Evolutionary conservation across 2,797 vertebrate species (phyloP), one percentile per base, ranked within the genome.

Genomic region (Arctocebus calabarensis): DNA sequence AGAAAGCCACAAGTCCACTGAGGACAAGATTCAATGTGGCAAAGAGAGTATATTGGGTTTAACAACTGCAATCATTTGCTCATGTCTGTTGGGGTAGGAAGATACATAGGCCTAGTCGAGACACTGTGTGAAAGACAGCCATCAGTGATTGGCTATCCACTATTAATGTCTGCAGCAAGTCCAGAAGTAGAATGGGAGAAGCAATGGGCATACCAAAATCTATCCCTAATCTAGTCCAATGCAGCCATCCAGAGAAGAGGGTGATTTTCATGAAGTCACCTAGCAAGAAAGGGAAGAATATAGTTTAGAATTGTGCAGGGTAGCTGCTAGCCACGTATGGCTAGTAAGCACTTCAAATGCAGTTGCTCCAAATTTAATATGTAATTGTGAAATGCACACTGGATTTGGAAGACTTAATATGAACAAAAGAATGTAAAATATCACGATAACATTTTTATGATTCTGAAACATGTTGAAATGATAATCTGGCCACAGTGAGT

Each of bases 161-260:
- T 84, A 52, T 13, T 78, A 52, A 88, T 94, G 88, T 92, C 90
- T 93, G 87, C 68, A 22, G 52, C 57, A 6, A 12, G 7, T 6
- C 5, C 32, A 23, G 61, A 61, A 23, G 14, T 2, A 14, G 32
- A 29, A 27, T 29, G 7, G 29, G 4, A 27, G 22, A 1, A 14
- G 6, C 20, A 19, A 1, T 8, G 20, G 32, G 11, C 0, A 0
- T 10, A 23, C 25, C 17, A 27, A 14, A 34, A 34, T 32, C n/a
- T 75, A 29, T 78, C 16, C 40, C n/a, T 75, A 5, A n/a, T 45
- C 85, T 70, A 25, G 14, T 12, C 25, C 9, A 20, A 74, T 16
- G 55, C 27, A 3, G 3, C 43, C 29, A 5, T 77, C 6, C 71
- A 81, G 52, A 88, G 64, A 81, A 23, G 45, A 77, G 27, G 29